phyloP scores from a whole-genome alignment of 2,797 vertebrate species.

The Bucorvus abyssinicus region DNA sequence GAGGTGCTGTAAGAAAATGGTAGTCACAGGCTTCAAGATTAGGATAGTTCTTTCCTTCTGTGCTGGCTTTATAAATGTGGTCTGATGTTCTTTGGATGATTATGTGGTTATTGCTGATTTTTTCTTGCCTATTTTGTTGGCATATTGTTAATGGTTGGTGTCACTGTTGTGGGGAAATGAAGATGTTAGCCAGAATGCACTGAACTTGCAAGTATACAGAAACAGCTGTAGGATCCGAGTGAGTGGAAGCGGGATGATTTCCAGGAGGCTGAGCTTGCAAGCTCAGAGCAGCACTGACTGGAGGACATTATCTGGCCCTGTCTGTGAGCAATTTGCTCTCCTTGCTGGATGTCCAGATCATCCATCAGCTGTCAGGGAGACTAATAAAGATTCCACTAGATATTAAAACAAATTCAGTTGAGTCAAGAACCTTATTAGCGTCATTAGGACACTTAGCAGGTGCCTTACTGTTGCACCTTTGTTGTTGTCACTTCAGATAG shows the following conservation, averaged over 20 bases:
- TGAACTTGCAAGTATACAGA: not conserved
- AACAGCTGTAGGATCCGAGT: not conserved
- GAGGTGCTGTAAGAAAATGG: not conserved
- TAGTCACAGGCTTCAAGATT: not conserved
- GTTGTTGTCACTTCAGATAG: not conserved
- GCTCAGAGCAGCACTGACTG: not conserved
- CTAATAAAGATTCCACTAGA: not conserved
- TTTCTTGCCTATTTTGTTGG: not conserved
- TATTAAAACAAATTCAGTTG: not conserved
- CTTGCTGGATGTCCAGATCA: not conserved
- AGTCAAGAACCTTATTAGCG: not conserved
- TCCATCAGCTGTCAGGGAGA: not conserved
- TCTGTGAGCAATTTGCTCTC: not conserved
- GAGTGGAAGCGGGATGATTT: not conserved
- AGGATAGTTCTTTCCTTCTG: not conserved
- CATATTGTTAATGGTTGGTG: not conserved
- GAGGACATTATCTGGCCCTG: not conserved
- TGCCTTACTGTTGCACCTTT: not conserved
- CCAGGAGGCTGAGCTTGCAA: not conserved
- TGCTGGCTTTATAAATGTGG: not conserved
- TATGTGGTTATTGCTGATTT: not conserved
- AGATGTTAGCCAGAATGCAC: not conserved
- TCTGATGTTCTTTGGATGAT: not conserved
- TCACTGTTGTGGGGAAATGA: not conserved
- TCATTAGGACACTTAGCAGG: not conserved